These are phyloP conservation scores for Seladonia tumulorum DNA, from an alignment of 2,888 invertebrate species.

Conservation along the genomic window DNA sequence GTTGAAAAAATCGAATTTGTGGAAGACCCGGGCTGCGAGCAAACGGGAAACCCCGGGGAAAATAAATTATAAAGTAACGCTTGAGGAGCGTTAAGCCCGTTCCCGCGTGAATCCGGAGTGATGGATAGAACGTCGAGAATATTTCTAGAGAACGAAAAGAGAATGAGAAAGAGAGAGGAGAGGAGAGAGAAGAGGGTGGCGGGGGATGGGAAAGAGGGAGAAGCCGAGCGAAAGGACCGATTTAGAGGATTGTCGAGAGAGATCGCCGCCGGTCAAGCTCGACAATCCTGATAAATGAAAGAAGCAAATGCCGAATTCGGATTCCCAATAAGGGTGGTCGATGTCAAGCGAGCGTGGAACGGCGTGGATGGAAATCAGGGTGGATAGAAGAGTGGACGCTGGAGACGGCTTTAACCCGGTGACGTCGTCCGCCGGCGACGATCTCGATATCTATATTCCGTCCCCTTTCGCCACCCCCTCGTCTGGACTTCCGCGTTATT, in stretches of 20 bases:
- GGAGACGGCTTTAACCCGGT: slow-evolving; percentile 58
- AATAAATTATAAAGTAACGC: slow-evolving; percentile 65
- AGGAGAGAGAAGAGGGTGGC: slow-evolving; percentile 4
- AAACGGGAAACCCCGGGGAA: slow-evolving; percentile 25
- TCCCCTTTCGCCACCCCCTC: slow-evolving; percentile 19
- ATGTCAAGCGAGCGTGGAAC: slow-evolving; percentile 60
- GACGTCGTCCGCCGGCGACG: slow-evolving; percentile 53
- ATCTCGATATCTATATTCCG: slow-evolving; percentile 50
- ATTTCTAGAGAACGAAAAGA: slow-evolving; percentile 48
- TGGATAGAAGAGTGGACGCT: slow-evolving; percentile 58
- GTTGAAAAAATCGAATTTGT: slow-evolving; percentile 5
- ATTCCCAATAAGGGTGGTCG: slow-evolving; percentile 67
- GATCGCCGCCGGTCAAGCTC: slow-evolving; percentile 78
- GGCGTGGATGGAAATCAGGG: slow-evolving; percentile 59
- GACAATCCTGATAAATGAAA: slow-evolving; percentile 83
- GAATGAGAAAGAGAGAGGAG: not conserved
- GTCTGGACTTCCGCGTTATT: slow-evolving; percentile 49
- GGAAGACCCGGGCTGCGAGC: not conserved
- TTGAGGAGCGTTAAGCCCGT: slow-evolving; percentile 57
- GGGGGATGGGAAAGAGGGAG: slow-evolving; percentile 38
- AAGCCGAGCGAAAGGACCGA: slow-evolving; percentile 58
- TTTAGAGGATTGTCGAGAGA: slow-evolving; percentile 62
- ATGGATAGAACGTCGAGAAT: slow-evolving; percentile 63
- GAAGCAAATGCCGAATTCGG: slow-evolving; percentile 72
- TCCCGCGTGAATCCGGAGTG: slow-evolving; percentile 63